A percentile compares a stretch with the other conserved stretches of the same genome.
These are phyloP conservation scores for Pomatorhinus ruficollis DNA, from an alignment of 2,113 vertebrate genomes.

Conservation along the genomic window DNA sequence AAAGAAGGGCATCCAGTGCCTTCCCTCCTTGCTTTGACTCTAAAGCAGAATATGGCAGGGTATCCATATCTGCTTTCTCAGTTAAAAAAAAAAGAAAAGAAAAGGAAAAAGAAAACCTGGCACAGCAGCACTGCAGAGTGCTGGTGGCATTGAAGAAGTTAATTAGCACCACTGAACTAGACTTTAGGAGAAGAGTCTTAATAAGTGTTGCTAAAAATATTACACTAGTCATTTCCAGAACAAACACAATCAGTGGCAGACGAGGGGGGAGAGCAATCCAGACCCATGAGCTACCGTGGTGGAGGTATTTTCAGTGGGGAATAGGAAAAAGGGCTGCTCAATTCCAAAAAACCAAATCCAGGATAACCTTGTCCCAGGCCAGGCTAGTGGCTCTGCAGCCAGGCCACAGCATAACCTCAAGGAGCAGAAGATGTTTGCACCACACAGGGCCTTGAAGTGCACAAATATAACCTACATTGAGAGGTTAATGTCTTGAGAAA, in stretches of 20 bases:
- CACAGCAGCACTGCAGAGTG: background rate
- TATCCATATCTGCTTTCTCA: background rate
- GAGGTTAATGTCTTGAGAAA: background rate
- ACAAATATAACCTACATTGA: background rate
- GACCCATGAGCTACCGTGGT: background rate
- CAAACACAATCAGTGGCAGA: conserved; percentile 64
- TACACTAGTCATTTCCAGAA: conserved; percentile 51
- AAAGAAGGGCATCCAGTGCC: background rate
- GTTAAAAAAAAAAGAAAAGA: background rate
- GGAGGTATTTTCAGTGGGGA: background rate
- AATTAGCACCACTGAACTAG: conserved; percentile 62
- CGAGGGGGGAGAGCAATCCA: background rate
- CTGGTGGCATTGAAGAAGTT: conserved; percentile 57
- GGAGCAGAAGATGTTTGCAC: background rate
- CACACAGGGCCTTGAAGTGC: background rate
- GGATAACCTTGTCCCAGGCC: fast-evolving
- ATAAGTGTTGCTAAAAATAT: conserved; percentile 71
- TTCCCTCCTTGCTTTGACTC: background rate
- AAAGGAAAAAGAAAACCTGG: background rate
- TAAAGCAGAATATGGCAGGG: background rate
- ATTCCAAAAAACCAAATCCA: background rate
- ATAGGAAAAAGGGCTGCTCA: background rate
- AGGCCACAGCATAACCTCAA: background rate
- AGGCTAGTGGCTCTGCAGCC: background rate
- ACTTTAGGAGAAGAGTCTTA: conserved; percentile 59